Conservation (phyloP, 2,797 vertebrate species). For the Protonibea diacanthus region DNA sequence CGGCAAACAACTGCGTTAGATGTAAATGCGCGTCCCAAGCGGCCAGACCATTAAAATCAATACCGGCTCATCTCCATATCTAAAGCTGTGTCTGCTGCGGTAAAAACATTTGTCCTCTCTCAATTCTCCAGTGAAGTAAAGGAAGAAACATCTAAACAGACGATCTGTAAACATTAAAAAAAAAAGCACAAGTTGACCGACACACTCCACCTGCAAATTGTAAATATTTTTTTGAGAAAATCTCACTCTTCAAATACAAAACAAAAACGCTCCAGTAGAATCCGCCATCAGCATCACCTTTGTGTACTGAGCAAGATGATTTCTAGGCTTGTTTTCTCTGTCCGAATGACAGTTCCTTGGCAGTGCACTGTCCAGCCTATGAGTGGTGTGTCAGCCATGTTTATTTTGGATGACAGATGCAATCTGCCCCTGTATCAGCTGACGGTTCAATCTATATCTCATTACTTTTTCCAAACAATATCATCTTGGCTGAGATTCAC, state of each 20-base stretch:
- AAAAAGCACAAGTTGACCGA: slow-evolving; percentile 14
- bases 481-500: slow-evolving; percentile 68
- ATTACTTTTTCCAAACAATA: slow-evolving; percentile 79
- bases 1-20: slow-evolving; percentile 51
- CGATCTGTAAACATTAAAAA: slow-evolving; percentile 11
- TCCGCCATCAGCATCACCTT: slow-evolving; percentile 36
- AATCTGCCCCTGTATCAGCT: slow-evolving; percentile 72
- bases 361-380: slow-evolving; percentile 39
- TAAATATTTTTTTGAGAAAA: slow-evolving; percentile 2
- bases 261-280: neutral
- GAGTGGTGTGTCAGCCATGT: slow-evolving; percentile 69
- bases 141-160: slow-evolving; percentile 28
- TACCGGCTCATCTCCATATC: slow-evolving; percentile 67
- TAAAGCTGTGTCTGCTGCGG: slow-evolving; percentile 45
- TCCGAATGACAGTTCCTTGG: slow-evolving; percentile 56
- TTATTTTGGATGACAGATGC: slow-evolving; percentile 78
- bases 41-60: slow-evolving; percentile 71
- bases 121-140: slow-evolving; percentile 34
- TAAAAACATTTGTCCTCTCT: slow-evolving; percentile 41
- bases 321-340: slow-evolving; percentile 44
- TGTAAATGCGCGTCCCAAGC: slow-evolving; percentile 68
- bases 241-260: slow-evolving; percentile 19
- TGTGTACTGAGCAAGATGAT: slow-evolving; percentile 53
- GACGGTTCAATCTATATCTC: slow-evolving; percentile 83
- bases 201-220: slow-evolving; percentile 9